phyloP scores from a whole-genome alignment of 1,140 invertebrate species.

The Halotydeus destructor region DNA sequence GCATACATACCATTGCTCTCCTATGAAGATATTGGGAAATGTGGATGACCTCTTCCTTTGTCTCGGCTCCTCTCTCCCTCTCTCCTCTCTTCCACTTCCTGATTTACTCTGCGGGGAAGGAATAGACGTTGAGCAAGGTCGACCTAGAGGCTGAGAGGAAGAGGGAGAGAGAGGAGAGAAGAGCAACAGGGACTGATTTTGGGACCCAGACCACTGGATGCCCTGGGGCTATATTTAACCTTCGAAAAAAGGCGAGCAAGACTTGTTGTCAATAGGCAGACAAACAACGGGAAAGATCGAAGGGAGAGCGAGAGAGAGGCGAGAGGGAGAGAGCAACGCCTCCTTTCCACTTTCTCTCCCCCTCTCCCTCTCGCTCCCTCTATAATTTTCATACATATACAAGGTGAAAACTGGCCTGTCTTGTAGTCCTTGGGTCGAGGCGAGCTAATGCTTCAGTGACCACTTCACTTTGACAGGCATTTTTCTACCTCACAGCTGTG shows the following conservation, averaged over 20 bases:
- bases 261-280: not conserved
- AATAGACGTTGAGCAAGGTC: not conserved
- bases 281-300: not conserved
- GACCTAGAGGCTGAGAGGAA: not conserved
- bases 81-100: not conserved
- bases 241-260: not conserved
- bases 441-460: too few relatives aligned
- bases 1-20: not conserved
- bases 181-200: not conserved
- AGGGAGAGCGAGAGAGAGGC: constrained; percentile 3
- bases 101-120: not conserved
- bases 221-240: not conserved
- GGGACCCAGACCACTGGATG: not conserved
- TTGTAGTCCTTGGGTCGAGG: too few relatives aligned
- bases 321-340: not conserved
- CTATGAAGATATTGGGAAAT: not conserved
- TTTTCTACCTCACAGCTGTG: too few relatives aligned
- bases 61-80: not conserved
- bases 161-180: not conserved
- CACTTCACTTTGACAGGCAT: too few relatives aligned
- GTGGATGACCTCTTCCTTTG: not conserved
- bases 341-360: not conserved
- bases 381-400: not conserved
- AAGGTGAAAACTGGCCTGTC: too few relatives aligned
- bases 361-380: constrained; percentile 2